Base-by-base conservation (phyloP, 1,140 invertebrate genomes). In the Gonatopus flavifemur region DNA sequence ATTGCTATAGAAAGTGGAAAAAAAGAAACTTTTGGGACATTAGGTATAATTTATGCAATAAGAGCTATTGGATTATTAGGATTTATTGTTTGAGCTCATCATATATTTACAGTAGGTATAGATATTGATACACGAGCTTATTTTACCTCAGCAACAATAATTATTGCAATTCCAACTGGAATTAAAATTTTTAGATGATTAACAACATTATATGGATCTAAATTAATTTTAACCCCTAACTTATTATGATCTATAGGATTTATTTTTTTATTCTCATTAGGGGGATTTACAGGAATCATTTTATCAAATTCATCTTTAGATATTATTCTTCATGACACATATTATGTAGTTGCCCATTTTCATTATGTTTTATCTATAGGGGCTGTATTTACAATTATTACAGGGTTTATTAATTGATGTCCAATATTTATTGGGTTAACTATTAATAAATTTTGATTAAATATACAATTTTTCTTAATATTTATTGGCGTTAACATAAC, bases 401-500 rank as follows among this genome's bases (percentile, higher is more conserved):
- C 68, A 41, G 84, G 84, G 56, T 80, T 88, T 76, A 77, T 82
- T 71, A 74, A 83, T 58, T 89, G 85, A 82, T 87, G 79, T 36
- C 80, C 83, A 15, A 64, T 86, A 78, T 79, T 88, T 71, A 81
- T 77, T 46, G 84, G 85, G 37, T 49, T 83, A 52, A 65, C 52
- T 32, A 35, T 87, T 75, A 83, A 87, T 70, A 46, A n/a, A n/a
- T n/a, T n/a, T n/a, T n/a, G n/a, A n/a, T n/a, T n/a, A n/a, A n/a
- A n/a, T n/a, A n/a, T n/a, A n/a, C 81, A 83, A 77, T 83, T 84
- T 75, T 59, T 75, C 49, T 63, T 59, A 45, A 85, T 84, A 80
- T 87, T 87, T 80, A 61, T 85, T 56, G 83, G 85, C 48, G 83
- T 87, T 57, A 88, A 88, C 80, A 56, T 88, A 79, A 88, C 86